Conservation (phyloP, 2,113 vertebrate genomes). For the Dipodomys stephensi region DNA sequence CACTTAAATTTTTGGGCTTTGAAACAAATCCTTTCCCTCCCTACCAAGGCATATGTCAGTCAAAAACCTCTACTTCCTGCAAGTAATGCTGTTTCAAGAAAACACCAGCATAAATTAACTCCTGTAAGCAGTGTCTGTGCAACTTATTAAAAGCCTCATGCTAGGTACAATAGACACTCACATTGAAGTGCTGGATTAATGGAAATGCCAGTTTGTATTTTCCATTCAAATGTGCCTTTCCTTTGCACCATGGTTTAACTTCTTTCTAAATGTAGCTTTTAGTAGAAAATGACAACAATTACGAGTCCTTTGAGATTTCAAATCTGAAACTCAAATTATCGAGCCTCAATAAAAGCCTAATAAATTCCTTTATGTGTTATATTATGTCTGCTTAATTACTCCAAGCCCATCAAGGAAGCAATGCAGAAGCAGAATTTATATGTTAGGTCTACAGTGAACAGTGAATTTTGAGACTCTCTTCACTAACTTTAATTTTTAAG, state of each 20-base stretch:
- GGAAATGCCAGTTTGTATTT: constrained; percentile 74
- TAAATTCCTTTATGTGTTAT: constrained; percentile 70
- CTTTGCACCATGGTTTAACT: constrained; percentile 35
- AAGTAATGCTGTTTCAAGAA: constrained; percentile 80
- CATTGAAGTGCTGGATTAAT: constrained; percentile 63
- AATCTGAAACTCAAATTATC: constrained; percentile 78
- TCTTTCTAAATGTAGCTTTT: constrained; percentile 66
- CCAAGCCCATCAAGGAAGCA: constrained; percentile 54
- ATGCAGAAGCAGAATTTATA: constrained; percentile 40
- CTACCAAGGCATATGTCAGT: background rate
- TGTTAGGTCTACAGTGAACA: constrained; percentile 39
- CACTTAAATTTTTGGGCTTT: constrained; percentile 81
- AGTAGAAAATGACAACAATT: constrained; percentile 69
- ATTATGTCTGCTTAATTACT: constrained; percentile 74
- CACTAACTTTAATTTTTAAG: constrained; percentile 41
- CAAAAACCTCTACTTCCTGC: constrained; percentile 41
- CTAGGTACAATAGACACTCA: constrained; percentile 66
- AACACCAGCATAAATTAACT: constrained; percentile 81
- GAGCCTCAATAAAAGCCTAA: constrained; percentile 73
- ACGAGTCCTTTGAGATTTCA: constrained; percentile 67
- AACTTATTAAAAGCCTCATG: constrained; percentile 62
- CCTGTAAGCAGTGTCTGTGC: constrained; percentile 74
- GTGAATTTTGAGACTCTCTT: constrained; percentile 18
- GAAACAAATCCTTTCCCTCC: constrained; percentile 59
- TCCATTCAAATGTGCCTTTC: constrained; percentile 50